Base-by-base conservation (phyloP, 2,888 invertebrate genomes). In the Myathropa florea region DNA sequence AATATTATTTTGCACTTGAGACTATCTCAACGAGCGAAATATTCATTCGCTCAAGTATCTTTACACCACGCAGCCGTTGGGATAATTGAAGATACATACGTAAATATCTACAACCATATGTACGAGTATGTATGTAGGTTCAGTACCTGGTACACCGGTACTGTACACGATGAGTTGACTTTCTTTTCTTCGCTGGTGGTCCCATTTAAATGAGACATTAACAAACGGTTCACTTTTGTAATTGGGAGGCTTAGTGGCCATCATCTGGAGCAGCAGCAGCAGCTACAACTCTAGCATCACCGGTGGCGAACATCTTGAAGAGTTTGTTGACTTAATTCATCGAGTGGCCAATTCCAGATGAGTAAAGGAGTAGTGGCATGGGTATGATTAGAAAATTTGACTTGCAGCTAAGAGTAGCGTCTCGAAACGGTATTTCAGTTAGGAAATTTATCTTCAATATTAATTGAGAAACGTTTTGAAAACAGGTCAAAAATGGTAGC, bases 1-100 rank as follows among this genome's bases (percentile, higher is more conserved):
- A 67, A 80, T 65, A 80, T 80, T 83, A 73, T 83, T 79, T 83
- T 79, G 73, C 73, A 83, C 83, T 83, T 83, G 83, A 83, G 83
- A 83, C 83, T 75, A 60, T 64, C 14, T 80, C 60, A 73, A 80
- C 67, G 80, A 80, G 72, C 80, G 72, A 80, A 80, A 67, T 73
- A 80, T 73, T 80, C 80, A 80, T 67, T 67, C 67, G 72, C 14
- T 79, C 39, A 36, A 83, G 83, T 65, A 70, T 75, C 55, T 46
- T 33, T 71, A 72, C 71, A 65, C 60, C 72, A 55, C 28, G 53
- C 60, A 64, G 53, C 9, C 60, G n/a, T 60, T 72, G 18, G 72
- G 60, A 80, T 79, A 65, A 68, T 72, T 72, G 24, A 65, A 79
- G 64, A 72, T 65, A 71, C 71, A 79, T 39, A 79, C 59, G 18